Base-by-base conservation (phyloP, 2,113 vertebrate species). In the Maccullochella peelii region DNA sequence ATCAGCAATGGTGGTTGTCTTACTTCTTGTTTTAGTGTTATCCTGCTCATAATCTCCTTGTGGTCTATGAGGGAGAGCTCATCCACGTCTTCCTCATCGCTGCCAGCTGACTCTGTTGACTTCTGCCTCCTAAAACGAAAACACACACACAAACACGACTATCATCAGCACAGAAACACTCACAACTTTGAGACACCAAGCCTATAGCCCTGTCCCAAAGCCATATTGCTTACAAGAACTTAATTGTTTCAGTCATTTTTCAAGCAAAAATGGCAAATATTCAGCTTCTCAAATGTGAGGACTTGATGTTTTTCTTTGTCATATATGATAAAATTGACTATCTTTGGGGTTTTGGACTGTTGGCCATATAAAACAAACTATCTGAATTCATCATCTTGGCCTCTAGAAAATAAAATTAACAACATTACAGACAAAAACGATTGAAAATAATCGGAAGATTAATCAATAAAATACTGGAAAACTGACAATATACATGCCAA, bases 51-150 rank as follows among this genome's bases (percentile, higher is more conserved):
- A 27, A 99, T 98, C 91, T 99, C 98, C 69, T 91, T 97, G 95
- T 99, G 98, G 93, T 99, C 98, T 0, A 98, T 97, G 50, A 99
- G 97, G 25, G 98, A 98, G 5, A 99, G 95, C 89, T 99, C 98
- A 6, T 99, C 98, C 1, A 97, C 96, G n/a, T 98, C 97, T 73
- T 99, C 97, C 47, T 93, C 92, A 11, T 97, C 96, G 4, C 95
- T 89, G 57, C 94, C 95, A 0, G 93, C 94, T 0, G 95, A 93
- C 66, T 97, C 97, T 3, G 97, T 89, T 0, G 96, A 96, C 88
- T 97, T 97, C 38, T 94, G 95, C 74, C 95, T 95, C 92, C 97
- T 97, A 74, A 62, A 82, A 54, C 61, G 59, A 42, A 79, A 25
- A 59, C 36, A 77, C 11, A 77, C 5, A 78, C n/a, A 25, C 5